A percentile compares a stretch with the other conserved stretches of the same genome.
Conservation (phyloP, 2,888 invertebrate species). For the Acronicta aceris region DNA sequence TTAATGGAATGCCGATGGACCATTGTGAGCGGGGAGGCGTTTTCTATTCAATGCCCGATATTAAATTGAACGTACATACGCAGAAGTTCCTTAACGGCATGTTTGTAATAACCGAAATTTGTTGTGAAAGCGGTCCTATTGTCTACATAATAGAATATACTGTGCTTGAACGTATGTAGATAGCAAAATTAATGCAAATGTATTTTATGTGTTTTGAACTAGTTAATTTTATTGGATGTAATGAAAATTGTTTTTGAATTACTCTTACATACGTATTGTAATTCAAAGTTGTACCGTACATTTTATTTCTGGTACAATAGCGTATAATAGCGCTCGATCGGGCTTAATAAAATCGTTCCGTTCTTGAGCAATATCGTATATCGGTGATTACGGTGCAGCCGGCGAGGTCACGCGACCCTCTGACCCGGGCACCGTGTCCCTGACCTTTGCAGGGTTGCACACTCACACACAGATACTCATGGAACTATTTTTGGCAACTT, state of each 20-base stretch:
- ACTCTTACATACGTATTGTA: neutral
- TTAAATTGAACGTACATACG: slow-evolving; percentile 75
- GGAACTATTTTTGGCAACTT: slow-evolving; percentile 42
- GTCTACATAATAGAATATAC: slow-evolving; percentile 38
- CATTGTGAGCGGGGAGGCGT: slow-evolving; percentile 80
- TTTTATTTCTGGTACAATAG: slow-evolving; percentile 22
- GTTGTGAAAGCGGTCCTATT: slow-evolving; percentile 48
- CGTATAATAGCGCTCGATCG: slow-evolving; percentile 27
- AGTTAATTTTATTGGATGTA: slow-evolving; percentile 11
- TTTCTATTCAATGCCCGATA: slow-evolving; percentile 81
- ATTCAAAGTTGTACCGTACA: slow-evolving; percentile 9
- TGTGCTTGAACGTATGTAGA: slow-evolving; percentile 32
- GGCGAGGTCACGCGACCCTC: slow-evolving; percentile 54
- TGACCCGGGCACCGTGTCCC: slow-evolving; percentile 56
- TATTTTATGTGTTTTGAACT: slow-evolving; percentile 16
- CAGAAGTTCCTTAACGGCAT: slow-evolving; percentile 69
- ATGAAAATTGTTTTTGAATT: slow-evolving; percentile 10
- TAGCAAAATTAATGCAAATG: slow-evolving; percentile 48
- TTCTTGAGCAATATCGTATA: slow-evolving; percentile 57
- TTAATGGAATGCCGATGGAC: slow-evolving; percentile 87
- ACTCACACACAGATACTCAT: slow-evolving; percentile 30
- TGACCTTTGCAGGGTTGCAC: slow-evolving; percentile 54
- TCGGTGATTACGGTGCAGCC: slow-evolving; percentile 60
- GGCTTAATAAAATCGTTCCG: slow-evolving; percentile 42
- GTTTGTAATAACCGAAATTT: slow-evolving; percentile 70